These are phyloP conservation scores for Tympanoctomys barrerae DNA, from an alignment of 2,797 vertebrate species.

Conservation along the genomic window DNA sequence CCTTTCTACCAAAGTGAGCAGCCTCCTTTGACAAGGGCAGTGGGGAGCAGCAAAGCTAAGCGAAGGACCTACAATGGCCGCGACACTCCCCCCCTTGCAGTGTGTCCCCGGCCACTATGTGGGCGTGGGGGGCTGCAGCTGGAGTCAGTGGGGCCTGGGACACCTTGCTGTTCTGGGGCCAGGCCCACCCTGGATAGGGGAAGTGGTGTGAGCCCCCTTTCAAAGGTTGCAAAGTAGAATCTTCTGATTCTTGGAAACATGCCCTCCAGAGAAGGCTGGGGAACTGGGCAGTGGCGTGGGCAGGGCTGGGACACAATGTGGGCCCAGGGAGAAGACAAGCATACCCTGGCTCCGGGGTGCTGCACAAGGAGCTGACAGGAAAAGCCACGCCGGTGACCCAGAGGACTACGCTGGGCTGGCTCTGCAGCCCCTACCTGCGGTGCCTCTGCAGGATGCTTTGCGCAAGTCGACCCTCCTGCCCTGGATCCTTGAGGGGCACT, in stretches of 20 bases:
- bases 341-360: too few species aligned
- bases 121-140: background rate
- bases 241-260: background rate
- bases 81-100: background rate
- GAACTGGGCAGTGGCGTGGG: too few species aligned
- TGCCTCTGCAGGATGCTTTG: too few species aligned
- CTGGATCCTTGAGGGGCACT: too few species aligned
- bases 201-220: background rate
- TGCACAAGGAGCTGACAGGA: background rate
- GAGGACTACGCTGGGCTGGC: too few species aligned
- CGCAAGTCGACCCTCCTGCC: too few species aligned
- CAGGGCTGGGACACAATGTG: too few species aligned
- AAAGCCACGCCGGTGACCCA: too few species aligned
- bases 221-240: background rate
- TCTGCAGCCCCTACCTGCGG: too few species aligned
- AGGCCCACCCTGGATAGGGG: background rate
- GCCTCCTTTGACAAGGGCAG: background rate
- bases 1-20: background rate
- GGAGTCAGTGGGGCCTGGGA: background rate
- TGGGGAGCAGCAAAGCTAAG: background rate
- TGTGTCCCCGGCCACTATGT: background rate
- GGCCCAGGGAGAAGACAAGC: too few species aligned
- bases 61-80: background rate
- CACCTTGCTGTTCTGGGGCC: background rate
- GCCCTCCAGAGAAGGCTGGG: background rate